Evolutionary conservation across 2,797 vertebrate genomes (phyloP).

Genomic region (Sebastes glaucus): DNA sequence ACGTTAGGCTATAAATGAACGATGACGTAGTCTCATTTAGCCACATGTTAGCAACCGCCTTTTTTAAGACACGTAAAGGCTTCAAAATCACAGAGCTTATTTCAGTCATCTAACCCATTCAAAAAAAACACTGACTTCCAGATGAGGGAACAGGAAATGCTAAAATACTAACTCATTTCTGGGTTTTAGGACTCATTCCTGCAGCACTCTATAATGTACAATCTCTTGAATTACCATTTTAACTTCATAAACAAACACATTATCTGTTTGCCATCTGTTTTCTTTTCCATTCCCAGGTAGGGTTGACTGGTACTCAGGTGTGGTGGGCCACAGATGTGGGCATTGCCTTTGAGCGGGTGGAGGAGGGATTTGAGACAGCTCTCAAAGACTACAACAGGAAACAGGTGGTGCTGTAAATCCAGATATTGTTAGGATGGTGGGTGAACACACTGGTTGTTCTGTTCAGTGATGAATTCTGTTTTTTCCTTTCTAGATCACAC

Average conservation of each 20-base stretch:
- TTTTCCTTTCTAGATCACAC: constrained; percentile 90
- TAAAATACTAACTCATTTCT: no score
- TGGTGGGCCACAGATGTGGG: constrained; percentile 82
- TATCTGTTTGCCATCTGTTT: neutral
- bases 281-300: constrained; percentile 57
- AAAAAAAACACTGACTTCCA: no score
- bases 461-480: constrained; percentile 59
- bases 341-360: constrained; percentile 83
- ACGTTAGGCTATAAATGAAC: no score
- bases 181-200: no score
- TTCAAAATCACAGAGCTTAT: no score
- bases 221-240: neutral
- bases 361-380: constrained; percentile 83
- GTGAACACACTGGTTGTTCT: neutral
- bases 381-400: constrained; percentile 84
- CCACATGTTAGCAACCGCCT: fast-evolving
- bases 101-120: no score
- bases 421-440: neutral
- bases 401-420: constrained; percentile 62
- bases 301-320: constrained; percentile 80
- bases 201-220: neutral
- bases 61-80: no score
- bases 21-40: no score
- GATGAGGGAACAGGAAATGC: no score
- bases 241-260: neutral